A percentile compares a stretch with the other conserved stretches of the same genome.
Evolutionary conservation across 2,797 vertebrate species (phyloP).

Genomic region (Ciconia nigra): DNA sequence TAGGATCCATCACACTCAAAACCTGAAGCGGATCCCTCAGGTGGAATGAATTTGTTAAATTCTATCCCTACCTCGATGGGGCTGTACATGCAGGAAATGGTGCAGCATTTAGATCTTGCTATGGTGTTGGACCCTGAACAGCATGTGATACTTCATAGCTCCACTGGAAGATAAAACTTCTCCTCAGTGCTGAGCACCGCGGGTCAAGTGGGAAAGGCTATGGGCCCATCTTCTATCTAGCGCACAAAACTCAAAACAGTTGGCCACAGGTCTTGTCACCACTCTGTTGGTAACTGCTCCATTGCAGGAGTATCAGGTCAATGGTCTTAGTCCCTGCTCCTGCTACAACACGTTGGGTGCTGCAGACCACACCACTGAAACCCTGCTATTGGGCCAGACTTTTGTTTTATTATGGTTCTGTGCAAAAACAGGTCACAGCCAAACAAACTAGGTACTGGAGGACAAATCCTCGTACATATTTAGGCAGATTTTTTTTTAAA

Average conservation of each 20-base stretch:
- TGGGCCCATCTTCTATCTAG: neutral
- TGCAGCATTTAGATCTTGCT: neutral
- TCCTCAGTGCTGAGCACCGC: neutral
- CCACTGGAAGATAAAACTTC: neutral
- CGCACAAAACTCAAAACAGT: neutral
- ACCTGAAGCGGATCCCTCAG: neutral
- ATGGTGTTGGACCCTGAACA: neutral
- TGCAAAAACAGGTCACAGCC: neutral
- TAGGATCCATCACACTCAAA: neutral
- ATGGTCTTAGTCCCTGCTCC: neutral
- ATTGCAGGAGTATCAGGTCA: fast-evolving
- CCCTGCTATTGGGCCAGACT: neutral
- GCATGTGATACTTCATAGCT: neutral
- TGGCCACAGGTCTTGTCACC: neutral
- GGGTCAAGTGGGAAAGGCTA: neutral
- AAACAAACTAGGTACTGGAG: neutral
- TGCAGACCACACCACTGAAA: fast-evolving
- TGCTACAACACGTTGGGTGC: neutral
- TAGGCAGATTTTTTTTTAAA: neutral
- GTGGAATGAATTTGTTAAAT: neutral
- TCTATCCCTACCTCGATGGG: neutral
- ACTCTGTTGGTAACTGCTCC: neutral
- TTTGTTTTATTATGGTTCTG: neutral
- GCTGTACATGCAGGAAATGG: neutral
- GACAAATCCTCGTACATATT: neutral